Evolutionary conservation across 2,888 invertebrate genomes (phyloP).

Genomic region (Scaptomyza polygonia): DNA sequence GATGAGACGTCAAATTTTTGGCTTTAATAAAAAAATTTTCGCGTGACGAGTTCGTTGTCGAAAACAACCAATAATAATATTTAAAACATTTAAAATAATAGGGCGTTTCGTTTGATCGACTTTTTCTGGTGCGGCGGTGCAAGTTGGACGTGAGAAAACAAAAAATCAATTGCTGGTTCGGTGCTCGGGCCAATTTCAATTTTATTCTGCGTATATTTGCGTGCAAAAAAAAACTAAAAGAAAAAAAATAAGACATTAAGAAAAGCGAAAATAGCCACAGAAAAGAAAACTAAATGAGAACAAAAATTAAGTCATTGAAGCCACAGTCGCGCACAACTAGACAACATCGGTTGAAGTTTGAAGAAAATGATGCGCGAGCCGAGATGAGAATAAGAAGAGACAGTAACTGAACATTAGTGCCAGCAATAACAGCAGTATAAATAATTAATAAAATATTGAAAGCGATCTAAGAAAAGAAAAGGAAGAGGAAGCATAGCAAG

Average conservation of each 20-base stretch:
- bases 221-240: conserved; percentile 57
- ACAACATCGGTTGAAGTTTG: conserved; percentile 52
- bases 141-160: conserved; percentile 59
- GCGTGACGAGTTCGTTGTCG: conserved; percentile 72
- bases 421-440: conserved; percentile 43
- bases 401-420: conserved; percentile 30
- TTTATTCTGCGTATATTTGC: conserved; percentile 66
- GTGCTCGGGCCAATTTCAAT: conserved; percentile 57
- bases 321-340: conserved; percentile 56
- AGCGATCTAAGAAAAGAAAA: conserved; percentile 5
- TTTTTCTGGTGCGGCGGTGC: conserved; percentile 60
- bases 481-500: conserved; percentile 14
- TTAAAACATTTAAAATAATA: conserved; percentile 56
- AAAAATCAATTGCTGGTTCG: conserved; percentile 67
- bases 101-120: conserved; percentile 36
- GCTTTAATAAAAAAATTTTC: conserved; percentile 60
- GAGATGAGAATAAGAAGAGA: conserved; percentile 58
- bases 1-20: conserved; percentile 81
- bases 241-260: conserved; percentile 47
- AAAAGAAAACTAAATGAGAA: conserved; percentile 65
- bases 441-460: conserved; percentile 39
- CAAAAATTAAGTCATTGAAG: conserved; percentile 77
- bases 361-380: conserved; percentile 66
- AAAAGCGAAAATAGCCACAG: conserved; percentile 66
- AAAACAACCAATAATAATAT: conserved; percentile 56